Evolutionary conservation across 1,140 invertebrate genomes (phyloP).

Genomic region (Helicoverpa armigera): DNA sequence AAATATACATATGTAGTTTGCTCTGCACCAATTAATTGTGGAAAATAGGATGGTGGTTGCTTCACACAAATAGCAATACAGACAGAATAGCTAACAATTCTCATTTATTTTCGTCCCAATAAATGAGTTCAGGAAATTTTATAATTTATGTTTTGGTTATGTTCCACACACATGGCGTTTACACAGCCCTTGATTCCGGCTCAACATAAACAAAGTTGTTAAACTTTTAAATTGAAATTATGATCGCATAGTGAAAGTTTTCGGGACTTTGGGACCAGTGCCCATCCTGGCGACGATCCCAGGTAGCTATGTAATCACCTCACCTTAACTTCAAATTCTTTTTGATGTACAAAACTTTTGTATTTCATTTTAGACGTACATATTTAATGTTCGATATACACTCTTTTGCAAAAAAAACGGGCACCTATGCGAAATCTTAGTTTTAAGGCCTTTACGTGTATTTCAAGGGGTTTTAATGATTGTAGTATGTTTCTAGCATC

Average conservation of each 20-base stretch:
- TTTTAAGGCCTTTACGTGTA: too few relatives aligned
- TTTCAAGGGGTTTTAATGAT: too few relatives aligned
- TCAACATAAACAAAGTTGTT: slow-evolving; percentile 61
- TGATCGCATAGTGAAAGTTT: slow-evolving; percentile 63
- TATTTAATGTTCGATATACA: neutral
- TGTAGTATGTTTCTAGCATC: too few relatives aligned
- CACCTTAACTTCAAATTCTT: slow-evolving; percentile 43
- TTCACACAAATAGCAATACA: too few relatives aligned
- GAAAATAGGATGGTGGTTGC: too few relatives aligned
- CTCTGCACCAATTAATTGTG: too few relatives aligned
- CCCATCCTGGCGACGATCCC: slow-evolving; percentile 31
- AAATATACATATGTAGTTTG: too few relatives aligned
- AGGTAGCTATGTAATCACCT: slow-evolving; percentile 46
- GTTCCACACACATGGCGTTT: slow-evolving; percentile 40
- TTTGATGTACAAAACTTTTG: slow-evolving; percentile 21
- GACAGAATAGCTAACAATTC: too few relatives aligned
- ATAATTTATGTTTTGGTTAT: slow-evolving; percentile 35
- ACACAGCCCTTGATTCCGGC: slow-evolving; percentile 50
- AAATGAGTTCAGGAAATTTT: neutral
- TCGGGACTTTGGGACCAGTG: slow-evolving; percentile 51
- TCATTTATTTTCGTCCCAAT: too few relatives aligned
- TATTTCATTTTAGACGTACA: neutral
- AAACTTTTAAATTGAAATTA: slow-evolving; percentile 75
- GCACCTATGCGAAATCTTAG: too few relatives aligned
- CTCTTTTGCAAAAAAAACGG: too few relatives aligned